Percentiles rank a stretch among this genome's conserved stretches.
Conservation (phyloP, 1,140 invertebrate species). For the Oreohelix idahoensis region DNA sequence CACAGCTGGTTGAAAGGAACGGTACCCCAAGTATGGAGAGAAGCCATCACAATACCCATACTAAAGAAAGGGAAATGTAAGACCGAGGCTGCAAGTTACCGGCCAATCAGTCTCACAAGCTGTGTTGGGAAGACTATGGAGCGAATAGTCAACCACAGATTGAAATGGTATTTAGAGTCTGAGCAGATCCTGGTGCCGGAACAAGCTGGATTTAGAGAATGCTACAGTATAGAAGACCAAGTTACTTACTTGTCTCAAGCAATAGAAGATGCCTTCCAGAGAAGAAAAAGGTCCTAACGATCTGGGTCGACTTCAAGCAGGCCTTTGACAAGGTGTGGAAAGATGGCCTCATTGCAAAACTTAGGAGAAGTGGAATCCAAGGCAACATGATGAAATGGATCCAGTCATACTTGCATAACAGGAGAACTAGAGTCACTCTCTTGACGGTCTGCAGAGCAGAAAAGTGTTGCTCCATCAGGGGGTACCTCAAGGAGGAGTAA, state of each 20-base stretch:
- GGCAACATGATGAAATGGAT: conserved; percentile 37
- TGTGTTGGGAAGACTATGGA: conserved; percentile 38
- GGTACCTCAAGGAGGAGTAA: conserved; percentile 19
- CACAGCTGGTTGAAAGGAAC: conserved; percentile 25
- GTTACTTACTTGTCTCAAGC: conserved; percentile 24
- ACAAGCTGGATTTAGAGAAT: conserved; percentile 30
- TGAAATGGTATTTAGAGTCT: neutral
- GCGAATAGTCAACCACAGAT: neutral
- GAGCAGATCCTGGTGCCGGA: neutral
- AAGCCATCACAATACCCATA: conserved; percentile 35
- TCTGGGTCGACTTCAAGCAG: conserved; percentile 9
- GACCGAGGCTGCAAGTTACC: conserved; percentile 28
- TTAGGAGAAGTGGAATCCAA: neutral
- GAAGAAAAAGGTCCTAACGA: neutral
- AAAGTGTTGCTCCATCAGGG: conserved; percentile 31
- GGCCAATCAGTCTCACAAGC: conserved; percentile 40
- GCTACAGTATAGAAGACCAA: conserved; percentile 38
- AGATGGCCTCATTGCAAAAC: conserved; percentile 19
- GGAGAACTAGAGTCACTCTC: conserved; percentile 35
- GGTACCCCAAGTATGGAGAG: conserved; percentile 37
- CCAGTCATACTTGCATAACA: conserved; percentile 19
- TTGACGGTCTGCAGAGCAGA: conserved; percentile 28
- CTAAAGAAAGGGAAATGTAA: conserved; percentile 40
- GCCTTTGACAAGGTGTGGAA: conserved; percentile 33
- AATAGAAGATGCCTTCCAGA: conserved; percentile 41